Conservation (phyloP, 2,888 invertebrate genomes). For the Heliconius erato region DNA sequence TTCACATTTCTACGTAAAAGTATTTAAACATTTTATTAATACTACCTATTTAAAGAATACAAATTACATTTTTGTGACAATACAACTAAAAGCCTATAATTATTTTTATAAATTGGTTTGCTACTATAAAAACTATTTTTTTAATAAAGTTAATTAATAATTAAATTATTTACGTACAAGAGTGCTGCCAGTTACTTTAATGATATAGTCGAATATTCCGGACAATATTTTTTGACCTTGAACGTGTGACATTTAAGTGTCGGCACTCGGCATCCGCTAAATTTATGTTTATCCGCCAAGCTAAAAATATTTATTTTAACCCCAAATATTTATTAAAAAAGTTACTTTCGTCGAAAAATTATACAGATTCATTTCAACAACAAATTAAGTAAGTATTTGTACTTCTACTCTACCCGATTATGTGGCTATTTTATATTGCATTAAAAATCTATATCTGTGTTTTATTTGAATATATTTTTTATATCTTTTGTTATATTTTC, state of each 20-base stretch:
- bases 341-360: background rate
- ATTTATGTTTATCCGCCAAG: conserved; percentile 29
- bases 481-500: background rate
- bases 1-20: too few relatives aligned
- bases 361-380: background rate
- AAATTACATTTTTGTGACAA: too few relatives aligned
- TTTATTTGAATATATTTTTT: background rate
- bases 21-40: too few relatives aligned
- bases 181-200: background rate
- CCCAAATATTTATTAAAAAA: background rate
- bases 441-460: background rate
- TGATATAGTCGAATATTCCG: conserved; percentile 36
- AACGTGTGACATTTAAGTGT: conserved; percentile 18
- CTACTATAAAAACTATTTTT: background rate
- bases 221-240: conserved; percentile 22
- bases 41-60: too few relatives aligned
- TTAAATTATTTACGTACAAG: background rate
- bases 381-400: conserved; percentile 42
- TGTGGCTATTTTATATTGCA: background rate
- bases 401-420: background rate
- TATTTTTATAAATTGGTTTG: too few relatives aligned
- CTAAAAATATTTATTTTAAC: conserved; percentile 14
- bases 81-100: background rate
- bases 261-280: conserved; percentile 13
- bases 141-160: background rate